Evolutionary conservation across 1,140 invertebrate genomes (phyloP).

Genomic region (Aphelinus certus): DNA sequence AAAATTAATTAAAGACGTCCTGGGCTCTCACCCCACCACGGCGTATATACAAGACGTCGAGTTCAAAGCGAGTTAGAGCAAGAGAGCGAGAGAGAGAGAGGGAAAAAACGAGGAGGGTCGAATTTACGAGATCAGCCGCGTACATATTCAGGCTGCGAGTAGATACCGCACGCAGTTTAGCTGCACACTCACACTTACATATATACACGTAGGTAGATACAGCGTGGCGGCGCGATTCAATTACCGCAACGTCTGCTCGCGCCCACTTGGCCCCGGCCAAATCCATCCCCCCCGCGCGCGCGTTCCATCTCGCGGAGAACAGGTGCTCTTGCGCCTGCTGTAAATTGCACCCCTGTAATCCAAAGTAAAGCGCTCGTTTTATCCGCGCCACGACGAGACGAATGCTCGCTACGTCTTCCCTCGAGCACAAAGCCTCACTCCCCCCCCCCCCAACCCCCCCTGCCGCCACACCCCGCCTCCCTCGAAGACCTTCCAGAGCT

Average conservation of each 20-base stretch:
- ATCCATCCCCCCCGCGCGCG: conserved; percentile 43
- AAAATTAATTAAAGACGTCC: conserved; percentile 40
- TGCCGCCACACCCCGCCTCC: too few species aligned
- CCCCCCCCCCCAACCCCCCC: conserved; percentile 8
- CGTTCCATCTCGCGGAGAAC: conserved; percentile 61
- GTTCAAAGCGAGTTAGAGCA: too few species aligned
- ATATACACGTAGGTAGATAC: conserved; percentile 40
- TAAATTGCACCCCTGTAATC: conserved; percentile 66
- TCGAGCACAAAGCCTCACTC: neutral
- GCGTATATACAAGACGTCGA: neutral
- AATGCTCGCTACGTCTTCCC: conserved; percentile 58
- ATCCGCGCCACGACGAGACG: conserved; percentile 62
- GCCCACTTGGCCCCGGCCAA: conserved; percentile 13
- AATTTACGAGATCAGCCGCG: conserved; percentile 39
- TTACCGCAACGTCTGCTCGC: conserved; percentile 66
- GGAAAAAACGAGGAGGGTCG: neutral
- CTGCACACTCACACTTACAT: conserved; percentile 37
- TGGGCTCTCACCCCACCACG: neutral
- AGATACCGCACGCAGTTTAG: neutral
- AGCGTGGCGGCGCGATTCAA: conserved; percentile 60
- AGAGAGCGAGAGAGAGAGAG: neutral
- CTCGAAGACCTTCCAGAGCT: too few species aligned
- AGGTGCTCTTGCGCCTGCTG: conserved; percentile 63
- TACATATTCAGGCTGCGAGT: conserved; percentile 14
- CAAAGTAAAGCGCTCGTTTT: conserved; percentile 67